Percentiles rank a stretch among this genome's conserved stretches.
Conservation (phyloP, 2,113 vertebrate genomes). For the Tautogolabrus adspersus region DNA sequence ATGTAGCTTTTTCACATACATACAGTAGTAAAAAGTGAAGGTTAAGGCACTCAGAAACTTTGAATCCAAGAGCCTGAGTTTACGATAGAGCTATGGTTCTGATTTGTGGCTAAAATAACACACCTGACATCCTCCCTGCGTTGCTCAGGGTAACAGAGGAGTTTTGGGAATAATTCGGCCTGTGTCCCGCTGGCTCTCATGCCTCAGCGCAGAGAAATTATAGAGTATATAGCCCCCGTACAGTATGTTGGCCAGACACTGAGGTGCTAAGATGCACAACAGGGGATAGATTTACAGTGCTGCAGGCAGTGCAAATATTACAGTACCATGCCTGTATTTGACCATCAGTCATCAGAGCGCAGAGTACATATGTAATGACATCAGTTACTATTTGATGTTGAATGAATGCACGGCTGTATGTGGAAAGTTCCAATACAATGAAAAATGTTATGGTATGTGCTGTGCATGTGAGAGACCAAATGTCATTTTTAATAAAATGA, state of each 20-base stretch:
- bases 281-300: constrained; percentile 44
- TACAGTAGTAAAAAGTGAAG: background rate
- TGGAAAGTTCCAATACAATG: constrained; percentile 31
- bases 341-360: constrained; percentile 38
- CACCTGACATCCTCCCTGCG: background rate
- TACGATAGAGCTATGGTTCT: background rate
- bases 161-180: constrained; percentile 46
- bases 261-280: constrained; percentile 57
- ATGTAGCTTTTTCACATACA: too few relatives aligned
- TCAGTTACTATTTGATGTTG: constrained; percentile 59
- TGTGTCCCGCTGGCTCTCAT: constrained; percentile 19
- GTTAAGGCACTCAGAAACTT: background rate
- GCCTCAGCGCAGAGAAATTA: constrained; percentile 31
- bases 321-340: constrained; percentile 55
- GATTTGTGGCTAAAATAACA: constrained; percentile 21
- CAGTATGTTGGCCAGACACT: constrained; percentile 47
- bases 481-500: background rate
- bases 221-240: constrained; percentile 32
- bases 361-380: constrained; percentile 44
- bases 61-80: background rate
- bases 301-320: constrained; percentile 67
- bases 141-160: constrained; percentile 34
- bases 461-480: background rate
- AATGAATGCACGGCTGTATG: background rate
- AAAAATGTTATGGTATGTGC: constrained; percentile 25